A percentile compares a stretch with the other conserved stretches of the same genome.
Evolutionary conservation across 2,113 vertebrate genomes (phyloP).

Genomic region (Neolamprologus toae): DNA sequence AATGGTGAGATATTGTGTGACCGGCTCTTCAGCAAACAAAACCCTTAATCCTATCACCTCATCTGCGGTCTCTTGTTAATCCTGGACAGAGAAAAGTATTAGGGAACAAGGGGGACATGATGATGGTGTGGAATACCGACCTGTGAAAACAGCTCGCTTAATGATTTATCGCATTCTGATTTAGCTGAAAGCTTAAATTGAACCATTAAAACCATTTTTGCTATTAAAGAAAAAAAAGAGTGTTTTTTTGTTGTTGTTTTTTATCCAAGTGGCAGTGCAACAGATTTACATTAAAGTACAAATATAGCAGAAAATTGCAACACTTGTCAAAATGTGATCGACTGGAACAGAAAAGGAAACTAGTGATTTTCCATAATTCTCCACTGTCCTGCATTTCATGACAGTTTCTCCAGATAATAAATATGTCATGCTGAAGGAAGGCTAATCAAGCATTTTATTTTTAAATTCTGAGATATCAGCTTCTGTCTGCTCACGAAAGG

Average conservation of each 20-base stretch:
- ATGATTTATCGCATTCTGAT: not conserved
- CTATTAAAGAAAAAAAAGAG: not conserved
- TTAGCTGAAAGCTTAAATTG: not conserved
- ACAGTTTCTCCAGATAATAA: not conserved
- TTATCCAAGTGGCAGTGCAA: not conserved
- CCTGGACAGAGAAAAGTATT: not conserved
- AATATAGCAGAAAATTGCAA: not conserved
- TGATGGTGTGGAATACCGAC: not conserved
- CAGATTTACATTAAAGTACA: not conserved
- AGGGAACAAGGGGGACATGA: not conserved
- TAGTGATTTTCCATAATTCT: not conserved
- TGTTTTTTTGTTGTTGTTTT: not conserved
- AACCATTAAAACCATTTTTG: not conserved
- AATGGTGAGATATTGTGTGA: not conserved
- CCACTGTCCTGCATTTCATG: not conserved
- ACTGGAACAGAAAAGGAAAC: not conserved
- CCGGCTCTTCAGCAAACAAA: constrained; percentile 33
- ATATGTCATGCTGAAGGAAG: not conserved
- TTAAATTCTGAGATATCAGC: not conserved
- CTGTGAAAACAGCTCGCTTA: not conserved
- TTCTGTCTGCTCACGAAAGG: not conserved
- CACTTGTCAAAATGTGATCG: not conserved
- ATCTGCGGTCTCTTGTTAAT: constrained; percentile 23
- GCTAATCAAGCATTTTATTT: not conserved
- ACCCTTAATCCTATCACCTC: constrained; percentile 27